phyloP scores from a whole-genome alignment of 2,113 vertebrate genomes.

The Leucosticte australis region DNA sequence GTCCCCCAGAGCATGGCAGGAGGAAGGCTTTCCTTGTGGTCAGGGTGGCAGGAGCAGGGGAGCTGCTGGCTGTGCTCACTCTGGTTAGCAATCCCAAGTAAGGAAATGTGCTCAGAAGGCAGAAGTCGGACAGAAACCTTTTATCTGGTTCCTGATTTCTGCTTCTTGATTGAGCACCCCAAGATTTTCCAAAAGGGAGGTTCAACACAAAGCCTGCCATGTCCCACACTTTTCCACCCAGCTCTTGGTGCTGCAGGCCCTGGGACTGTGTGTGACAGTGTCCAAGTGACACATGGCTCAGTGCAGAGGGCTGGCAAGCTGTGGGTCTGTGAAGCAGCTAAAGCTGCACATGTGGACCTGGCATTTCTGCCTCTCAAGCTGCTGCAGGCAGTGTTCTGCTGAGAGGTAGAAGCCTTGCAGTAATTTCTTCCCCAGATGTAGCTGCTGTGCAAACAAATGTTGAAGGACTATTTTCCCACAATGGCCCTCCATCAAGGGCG shows the following conservation, averaged over 20 bases:
- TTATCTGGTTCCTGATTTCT: background rate
- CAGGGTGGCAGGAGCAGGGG: background rate
- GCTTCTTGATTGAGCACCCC: background rate
- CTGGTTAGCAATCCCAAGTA: background rate
- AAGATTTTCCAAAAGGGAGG: background rate
- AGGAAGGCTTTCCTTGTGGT: background rate
- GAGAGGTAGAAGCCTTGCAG: background rate
- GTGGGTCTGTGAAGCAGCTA: background rate
- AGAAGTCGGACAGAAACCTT: background rate
- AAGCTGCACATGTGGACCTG: background rate
- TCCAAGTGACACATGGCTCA: background rate
- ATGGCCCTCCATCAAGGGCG: background rate
- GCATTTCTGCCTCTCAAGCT: background rate
- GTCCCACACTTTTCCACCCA: background rate
- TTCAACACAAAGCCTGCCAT: background rate
- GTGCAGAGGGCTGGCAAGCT: background rate
- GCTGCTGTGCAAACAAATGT: slow-evolving; percentile 17
- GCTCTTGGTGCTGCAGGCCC: background rate
- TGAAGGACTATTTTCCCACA: slow-evolving; percentile 3
- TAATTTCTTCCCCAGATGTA: slow-evolving; percentile 18
- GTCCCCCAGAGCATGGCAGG: background rate
- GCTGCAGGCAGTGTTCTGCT: background rate
- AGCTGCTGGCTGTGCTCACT: background rate
- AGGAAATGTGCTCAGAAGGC: background rate
- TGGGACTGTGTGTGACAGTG: background rate